Conservation (phyloP, 2,113 vertebrate genomes). For the Corapipo altera region DNA sequence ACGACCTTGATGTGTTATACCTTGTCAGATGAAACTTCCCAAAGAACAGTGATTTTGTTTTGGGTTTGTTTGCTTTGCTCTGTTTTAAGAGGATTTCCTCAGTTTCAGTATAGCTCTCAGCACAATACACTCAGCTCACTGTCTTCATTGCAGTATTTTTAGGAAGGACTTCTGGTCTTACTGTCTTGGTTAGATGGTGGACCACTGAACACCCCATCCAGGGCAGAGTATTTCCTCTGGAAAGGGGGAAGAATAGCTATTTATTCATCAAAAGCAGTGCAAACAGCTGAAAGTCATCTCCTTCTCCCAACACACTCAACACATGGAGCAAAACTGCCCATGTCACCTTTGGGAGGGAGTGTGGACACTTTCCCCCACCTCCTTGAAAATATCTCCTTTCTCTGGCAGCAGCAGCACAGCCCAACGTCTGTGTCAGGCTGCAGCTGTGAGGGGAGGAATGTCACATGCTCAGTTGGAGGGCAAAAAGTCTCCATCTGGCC, state of each 20-base stretch:
- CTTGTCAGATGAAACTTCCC: neutral
- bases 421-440: neutral
- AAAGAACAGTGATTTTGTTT: neutral
- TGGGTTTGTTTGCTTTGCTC: neutral
- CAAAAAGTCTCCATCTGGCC: slow-evolving; percentile 35
- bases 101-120: neutral
- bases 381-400: neutral
- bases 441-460: slow-evolving; percentile 3
- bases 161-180: neutral
- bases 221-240: neutral
- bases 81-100: neutral
- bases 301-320: neutral
- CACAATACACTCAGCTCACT: neutral
- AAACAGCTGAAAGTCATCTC: neutral
- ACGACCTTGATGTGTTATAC: neutral
- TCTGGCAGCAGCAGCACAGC: neutral
- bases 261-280: neutral
- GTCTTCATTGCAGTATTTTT: neutral
- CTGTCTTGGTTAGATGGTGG: neutral
- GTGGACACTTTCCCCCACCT: neutral
- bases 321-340: neutral
- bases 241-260: neutral
- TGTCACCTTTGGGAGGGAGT: neutral
- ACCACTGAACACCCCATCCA: neutral
- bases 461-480: slow-evolving; percentile 6